These are phyloP conservation scores for Cuniculus paca DNA, from an alignment of 2,797 vertebrate genomes.

Conservation along the genomic window DNA sequence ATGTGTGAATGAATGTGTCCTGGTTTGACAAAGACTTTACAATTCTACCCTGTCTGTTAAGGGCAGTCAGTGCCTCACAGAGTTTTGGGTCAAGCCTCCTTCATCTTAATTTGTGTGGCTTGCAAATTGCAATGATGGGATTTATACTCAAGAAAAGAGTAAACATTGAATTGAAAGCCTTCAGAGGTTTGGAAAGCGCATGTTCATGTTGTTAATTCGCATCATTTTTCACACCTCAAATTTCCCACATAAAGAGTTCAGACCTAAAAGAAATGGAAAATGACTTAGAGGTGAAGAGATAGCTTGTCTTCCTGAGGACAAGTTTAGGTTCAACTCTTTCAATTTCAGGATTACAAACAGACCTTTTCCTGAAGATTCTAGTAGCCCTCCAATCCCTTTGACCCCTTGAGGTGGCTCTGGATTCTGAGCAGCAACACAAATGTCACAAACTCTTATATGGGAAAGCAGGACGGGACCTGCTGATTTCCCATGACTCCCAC, in stretches of 20 bases:
- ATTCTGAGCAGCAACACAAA: background rate
- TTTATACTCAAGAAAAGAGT: no score
- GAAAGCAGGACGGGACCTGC: background rate
- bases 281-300: no score
- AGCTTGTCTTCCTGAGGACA: background rate
- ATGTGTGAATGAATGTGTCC: background rate
- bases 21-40: background rate
- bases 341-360: background rate
- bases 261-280: no score
- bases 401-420: background rate
- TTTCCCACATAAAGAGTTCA: background rate
- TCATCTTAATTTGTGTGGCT: no score
- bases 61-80: background rate
- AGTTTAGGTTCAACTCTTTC: conserved; percentile 8
- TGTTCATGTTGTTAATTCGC: no score
- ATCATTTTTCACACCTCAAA: no score
- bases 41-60: background rate
- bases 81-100: no score
- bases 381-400: background rate
- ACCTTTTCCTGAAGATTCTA: conserved; percentile 18
- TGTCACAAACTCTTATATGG: background rate
- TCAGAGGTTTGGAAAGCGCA: no score
- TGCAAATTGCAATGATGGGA: no score
- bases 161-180: no score
- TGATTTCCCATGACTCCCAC: background rate